These are phyloP conservation scores for Penaeus monodon DNA, from an alignment of 2,888 invertebrate species.

Conservation along the genomic window DNA sequence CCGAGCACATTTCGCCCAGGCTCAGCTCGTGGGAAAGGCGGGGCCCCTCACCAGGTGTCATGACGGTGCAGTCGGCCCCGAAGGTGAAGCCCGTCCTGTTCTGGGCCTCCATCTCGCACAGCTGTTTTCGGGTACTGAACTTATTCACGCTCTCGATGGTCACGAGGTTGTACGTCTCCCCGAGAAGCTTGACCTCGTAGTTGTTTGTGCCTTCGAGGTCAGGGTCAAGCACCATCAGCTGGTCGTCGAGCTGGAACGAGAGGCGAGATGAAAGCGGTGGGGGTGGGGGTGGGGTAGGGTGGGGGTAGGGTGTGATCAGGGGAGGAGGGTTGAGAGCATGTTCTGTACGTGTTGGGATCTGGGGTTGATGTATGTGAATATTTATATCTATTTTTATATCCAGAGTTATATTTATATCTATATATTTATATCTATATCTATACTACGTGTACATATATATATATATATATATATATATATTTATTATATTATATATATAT, in stretches of 20 bases:
- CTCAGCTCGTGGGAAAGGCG: background rate
- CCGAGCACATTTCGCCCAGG: background rate
- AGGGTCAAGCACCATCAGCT: conserved; percentile 52
- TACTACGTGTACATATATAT: too few relatives aligned
- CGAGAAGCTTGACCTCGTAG: conserved; percentile 46
- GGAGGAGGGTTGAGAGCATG: too few relatives aligned
- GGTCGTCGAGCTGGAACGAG: conserved; percentile 51
- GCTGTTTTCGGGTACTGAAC: conserved; percentile 27
- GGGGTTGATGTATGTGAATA: too few relatives aligned
- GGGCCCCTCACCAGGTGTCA: conserved; percentile 32
- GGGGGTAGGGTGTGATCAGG: too few relatives aligned
- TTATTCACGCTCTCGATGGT: conserved; percentile 55
- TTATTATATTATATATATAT: too few relatives aligned
- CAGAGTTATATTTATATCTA: too few relatives aligned
- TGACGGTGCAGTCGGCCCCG: conserved; percentile 28
- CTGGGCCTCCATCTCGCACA: conserved; percentile 31
- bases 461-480: too few relatives aligned
- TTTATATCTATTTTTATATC: too few relatives aligned
- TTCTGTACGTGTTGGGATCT: too few relatives aligned
- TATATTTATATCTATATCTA: too few relatives aligned
- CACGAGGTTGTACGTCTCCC: conserved; percentile 51
- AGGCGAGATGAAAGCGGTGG: background rate
- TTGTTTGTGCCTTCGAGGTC: conserved; percentile 42
- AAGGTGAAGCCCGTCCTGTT: conserved; percentile 18
- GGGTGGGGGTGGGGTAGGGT: too few relatives aligned